Evolutionary conservation across 1,140 invertebrate species (phyloP).

Genomic region (Leucophenga varia): DNA sequence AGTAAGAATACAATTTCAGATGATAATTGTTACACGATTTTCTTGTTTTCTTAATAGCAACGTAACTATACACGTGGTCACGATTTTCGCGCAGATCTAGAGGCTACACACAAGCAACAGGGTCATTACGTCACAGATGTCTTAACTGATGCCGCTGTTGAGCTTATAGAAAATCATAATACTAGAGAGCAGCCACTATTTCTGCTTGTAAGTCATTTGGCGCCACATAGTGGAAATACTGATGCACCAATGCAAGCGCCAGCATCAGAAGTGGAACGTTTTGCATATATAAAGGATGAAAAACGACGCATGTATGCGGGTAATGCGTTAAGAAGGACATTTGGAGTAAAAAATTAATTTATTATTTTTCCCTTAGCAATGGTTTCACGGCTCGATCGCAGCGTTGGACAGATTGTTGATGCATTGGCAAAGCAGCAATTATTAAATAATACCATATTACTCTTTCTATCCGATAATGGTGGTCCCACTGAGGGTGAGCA

Average conservation of each 20-base stretch:
- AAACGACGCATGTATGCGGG: conserved; percentile 77
- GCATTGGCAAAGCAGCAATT: conserved; percentile 68
- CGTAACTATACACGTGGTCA: conserved; percentile 60
- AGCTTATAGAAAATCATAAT: conserved; percentile 61
- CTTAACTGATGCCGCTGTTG: conserved; percentile 70
- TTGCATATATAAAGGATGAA: conserved; percentile 71
- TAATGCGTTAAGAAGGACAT: conserved; percentile 34
- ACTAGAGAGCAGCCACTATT: conserved; percentile 65
- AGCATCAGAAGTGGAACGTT: conserved; percentile 69
- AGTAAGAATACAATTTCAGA: conserved; percentile 9
- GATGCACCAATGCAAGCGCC: conserved; percentile 76
- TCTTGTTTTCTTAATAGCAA: conserved; percentile 5
- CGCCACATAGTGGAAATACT: conserved; percentile 73
- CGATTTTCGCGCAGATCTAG: conserved; percentile 68
- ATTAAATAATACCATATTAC: conserved; percentile 70
- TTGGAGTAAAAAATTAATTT: background rate
- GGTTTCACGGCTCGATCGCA: conserved; percentile 82
- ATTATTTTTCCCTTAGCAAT: conserved; percentile 64
- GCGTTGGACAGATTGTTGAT: conserved; percentile 73
- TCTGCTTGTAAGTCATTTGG: conserved; percentile 77
- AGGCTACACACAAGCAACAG: conserved; percentile 60
- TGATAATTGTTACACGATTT: too few species aligned
- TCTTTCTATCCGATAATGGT: conserved; percentile 77
- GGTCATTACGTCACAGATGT: conserved; percentile 77
- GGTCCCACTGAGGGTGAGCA: conserved; percentile 71